Percentiles rank a stretch among this genome's conserved stretches.
Evolutionary conservation across 2,797 vertebrate genomes (phyloP).

Genomic region (Cryptoblepharus egeriae): DNA sequence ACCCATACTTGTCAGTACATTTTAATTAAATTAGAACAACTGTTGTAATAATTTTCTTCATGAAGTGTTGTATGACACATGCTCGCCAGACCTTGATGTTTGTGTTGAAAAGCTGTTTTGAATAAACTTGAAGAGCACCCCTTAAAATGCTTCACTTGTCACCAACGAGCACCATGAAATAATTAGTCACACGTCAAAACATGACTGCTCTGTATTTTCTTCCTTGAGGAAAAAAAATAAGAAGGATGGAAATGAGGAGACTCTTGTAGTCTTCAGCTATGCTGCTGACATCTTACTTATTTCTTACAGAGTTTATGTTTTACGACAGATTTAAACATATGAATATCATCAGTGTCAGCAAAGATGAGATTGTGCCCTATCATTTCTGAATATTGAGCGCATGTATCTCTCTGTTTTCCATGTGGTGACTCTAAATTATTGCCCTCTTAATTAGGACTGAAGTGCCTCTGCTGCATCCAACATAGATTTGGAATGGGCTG

Average conservation of each 20-base stretch:
- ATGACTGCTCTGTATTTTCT: not conserved
- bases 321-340: not conserved
- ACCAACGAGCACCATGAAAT: conserved; percentile 38
- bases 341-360: no score
- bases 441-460: no score
- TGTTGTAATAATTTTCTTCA: conserved; percentile 67
- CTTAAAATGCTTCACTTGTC: conserved; percentile 65
- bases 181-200: not conserved
- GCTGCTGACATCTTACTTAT: not conserved
- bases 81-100: conserved; percentile 57
- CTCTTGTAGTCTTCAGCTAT: not conserved
- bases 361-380: no score
- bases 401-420: no score
- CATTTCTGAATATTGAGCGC: no score
- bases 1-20: conserved; percentile 57
- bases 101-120: conserved; percentile 70
- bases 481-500: no score
- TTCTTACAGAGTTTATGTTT: not conserved
- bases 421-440: no score
- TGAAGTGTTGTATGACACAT: conserved; percentile 61
- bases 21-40: conserved; percentile 75
- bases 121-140: conserved; percentile 64
- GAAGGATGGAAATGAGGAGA: not conserved
- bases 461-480: no score
- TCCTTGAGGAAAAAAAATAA: not conserved